Evolutionary conservation across 2,888 invertebrate genomes (phyloP), one percentile per base, ranked within the genome.

Genomic region (Apamea epomidion): DNA sequence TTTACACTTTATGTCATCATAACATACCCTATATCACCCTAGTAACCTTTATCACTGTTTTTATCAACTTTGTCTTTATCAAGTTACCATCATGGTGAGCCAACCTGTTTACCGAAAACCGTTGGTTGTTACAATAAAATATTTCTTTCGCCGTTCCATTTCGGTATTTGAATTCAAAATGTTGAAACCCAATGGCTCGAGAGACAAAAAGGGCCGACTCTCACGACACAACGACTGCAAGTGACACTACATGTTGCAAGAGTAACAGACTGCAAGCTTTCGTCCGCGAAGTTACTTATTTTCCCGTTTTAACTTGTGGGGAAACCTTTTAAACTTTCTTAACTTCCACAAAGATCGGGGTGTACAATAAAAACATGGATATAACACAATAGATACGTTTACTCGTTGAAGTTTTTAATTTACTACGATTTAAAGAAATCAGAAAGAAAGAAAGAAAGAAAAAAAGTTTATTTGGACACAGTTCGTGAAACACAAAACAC

Each of bases 261-360:
- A 81, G 65, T 74, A 74, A 74, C 86, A 82, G 74, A 81, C 68
- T 81, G 81, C 68, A 60, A 60, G 82, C 32, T 29, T 72, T 71
- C 81, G 67, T 77, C 69, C 29, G 16, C 48, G 73, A 62, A 84
- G 62, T 86, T 68, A 84, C 70, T 84, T 86, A 86, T 84, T 86
- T 84, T 78, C 64, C 70, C 45, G 78, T 82, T 78, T 82, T 60
- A 86, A 86, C 78, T 86, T 82, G 78, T 65, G 74, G 86, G 71
- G 45, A 84, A 86, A 82, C 84, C 82, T 82, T 84, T 85, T 85
- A 82, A 84, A 84, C 60, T 81, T 81, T 70, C 68, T 64, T 60
- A 85, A 73, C 82, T 84, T 85, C 12, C 16, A 62, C 60, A 45
- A 10, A 78, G 74, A 68, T 82, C 78, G 70, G 1, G 12, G 21